Conservation (phyloP, 2,113 vertebrate genomes). For the Rynchops niger region DNA sequence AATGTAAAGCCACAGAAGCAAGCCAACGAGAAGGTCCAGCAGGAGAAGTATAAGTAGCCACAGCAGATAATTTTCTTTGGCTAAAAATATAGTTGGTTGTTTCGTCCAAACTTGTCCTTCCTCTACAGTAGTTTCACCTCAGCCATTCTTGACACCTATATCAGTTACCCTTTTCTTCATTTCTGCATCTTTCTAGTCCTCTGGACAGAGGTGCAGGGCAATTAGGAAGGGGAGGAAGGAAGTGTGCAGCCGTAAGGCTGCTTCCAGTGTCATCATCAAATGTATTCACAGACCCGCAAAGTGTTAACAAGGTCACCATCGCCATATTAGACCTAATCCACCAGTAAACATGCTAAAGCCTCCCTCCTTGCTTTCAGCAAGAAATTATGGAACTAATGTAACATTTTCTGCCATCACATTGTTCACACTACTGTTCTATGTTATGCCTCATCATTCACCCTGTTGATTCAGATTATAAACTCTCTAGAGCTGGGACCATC, state of each 20-base stretch:
- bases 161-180: not conserved
- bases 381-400: not conserved
- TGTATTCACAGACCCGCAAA: not conserved
- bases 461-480: constrained; percentile 12
- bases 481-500: constrained; percentile 35
- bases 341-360: not conserved
- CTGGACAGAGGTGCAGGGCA: not conserved
- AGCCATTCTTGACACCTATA: not conserved
- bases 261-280: not conserved
- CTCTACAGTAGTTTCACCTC: not conserved
- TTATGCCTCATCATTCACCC: constrained; percentile 16
- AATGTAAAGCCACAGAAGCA: not conserved
- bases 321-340: not conserved
- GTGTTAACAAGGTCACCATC: not conserved
- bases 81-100: not conserved
- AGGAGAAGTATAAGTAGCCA: not conserved
- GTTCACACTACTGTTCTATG: constrained; percentile 13
- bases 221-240: not conserved
- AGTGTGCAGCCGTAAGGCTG: not conserved
- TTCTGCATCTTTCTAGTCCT: not conserved
- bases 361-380: not conserved
- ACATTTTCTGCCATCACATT: constrained; percentile 35
- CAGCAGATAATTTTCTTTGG: not conserved
- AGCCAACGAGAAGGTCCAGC: not conserved
- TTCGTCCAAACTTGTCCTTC: not conserved